phyloP scores from a whole-genome alignment of 2,797 vertebrate genomes.

The Pangasius larnaudii region DNA sequence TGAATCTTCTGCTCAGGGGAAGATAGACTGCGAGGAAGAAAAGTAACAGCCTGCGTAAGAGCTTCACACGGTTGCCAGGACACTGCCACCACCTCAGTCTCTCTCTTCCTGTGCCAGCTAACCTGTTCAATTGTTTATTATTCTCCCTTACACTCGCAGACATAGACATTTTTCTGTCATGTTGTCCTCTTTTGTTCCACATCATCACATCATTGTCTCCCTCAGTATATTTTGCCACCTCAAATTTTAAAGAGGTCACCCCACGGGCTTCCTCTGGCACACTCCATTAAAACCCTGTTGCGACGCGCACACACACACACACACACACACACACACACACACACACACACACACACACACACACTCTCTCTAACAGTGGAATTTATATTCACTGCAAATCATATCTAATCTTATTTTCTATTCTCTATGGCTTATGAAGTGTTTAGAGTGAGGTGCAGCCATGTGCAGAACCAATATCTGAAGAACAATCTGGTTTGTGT shows the following conservation, averaged over 20 bases:
- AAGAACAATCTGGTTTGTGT: constrained; percentile 35
- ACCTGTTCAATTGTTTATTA: constrained; percentile 51
- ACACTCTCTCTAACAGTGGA: background rate
- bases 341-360: background rate
- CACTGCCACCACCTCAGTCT: constrained; percentile 35
- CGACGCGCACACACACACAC: background rate
- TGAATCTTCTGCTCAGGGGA: constrained; percentile 43
- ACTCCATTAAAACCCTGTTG: background rate
- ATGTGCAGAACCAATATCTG: constrained; percentile 24
- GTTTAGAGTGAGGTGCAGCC: constrained; percentile 6
- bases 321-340: background rate
- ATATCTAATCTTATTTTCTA: background rate
- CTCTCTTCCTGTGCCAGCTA: constrained; percentile 32
- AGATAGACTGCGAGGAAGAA: constrained; percentile 41
- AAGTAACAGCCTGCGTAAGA: constrained; percentile 44
- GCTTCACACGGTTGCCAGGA: constrained; percentile 54
- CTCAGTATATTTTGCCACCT: constrained; percentile 20
- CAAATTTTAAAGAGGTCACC: constrained; percentile 6
- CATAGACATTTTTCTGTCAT: constrained; percentile 11
- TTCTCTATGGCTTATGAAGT: constrained; percentile 29
- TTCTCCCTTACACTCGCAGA: constrained; percentile 12
- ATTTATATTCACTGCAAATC: background rate
- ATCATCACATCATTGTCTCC: constrained; percentile 29
- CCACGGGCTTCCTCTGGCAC: background rate
- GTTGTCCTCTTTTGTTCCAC: constrained; percentile 23